phyloP scores from a whole-genome alignment of 2,797 vertebrate genomes.

The Myiotriccus ornatus region DNA sequence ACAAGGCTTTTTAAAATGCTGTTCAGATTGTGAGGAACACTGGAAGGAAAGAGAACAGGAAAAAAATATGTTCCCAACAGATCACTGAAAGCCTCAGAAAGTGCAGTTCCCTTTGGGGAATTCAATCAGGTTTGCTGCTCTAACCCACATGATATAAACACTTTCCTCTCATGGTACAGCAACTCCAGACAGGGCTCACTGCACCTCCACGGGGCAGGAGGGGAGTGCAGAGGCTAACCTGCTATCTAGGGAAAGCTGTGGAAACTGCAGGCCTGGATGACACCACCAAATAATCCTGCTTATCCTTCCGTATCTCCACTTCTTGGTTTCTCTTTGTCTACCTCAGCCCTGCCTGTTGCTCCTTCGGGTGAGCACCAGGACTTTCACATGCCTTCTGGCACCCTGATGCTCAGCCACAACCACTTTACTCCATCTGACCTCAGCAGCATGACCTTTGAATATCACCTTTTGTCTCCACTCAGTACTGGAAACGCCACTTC shows the following conservation, averaged over 20 bases:
- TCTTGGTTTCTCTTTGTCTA: neutral
- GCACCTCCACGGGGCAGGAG: neutral
- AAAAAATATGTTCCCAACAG: neutral
- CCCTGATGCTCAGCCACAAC: neutral
- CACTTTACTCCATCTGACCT: neutral
- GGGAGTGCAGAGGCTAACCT: neutral
- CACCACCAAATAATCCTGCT: neutral
- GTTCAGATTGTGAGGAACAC: neutral
- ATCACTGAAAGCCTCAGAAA: neutral
- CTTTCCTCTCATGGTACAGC: neutral
- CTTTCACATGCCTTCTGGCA: rapidly evolving
- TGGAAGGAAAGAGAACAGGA: neutral
- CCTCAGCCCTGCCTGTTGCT: neutral
- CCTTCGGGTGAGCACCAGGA: neutral
- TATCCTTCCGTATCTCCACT: neutral
- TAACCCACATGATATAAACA: neutral
- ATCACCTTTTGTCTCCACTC: neutral
- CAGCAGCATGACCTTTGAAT: neutral
- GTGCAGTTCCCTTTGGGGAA: neutral
- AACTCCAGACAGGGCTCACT: neutral
- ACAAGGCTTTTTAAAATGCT: neutral
- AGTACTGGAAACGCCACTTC: neutral
- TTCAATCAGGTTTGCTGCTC: neutral
- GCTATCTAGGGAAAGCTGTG: neutral
- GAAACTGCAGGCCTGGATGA: neutral